Evolutionary conservation across 2,113 vertebrate genomes (phyloP).

Genomic region (Agelaius phoeniceus): DNA sequence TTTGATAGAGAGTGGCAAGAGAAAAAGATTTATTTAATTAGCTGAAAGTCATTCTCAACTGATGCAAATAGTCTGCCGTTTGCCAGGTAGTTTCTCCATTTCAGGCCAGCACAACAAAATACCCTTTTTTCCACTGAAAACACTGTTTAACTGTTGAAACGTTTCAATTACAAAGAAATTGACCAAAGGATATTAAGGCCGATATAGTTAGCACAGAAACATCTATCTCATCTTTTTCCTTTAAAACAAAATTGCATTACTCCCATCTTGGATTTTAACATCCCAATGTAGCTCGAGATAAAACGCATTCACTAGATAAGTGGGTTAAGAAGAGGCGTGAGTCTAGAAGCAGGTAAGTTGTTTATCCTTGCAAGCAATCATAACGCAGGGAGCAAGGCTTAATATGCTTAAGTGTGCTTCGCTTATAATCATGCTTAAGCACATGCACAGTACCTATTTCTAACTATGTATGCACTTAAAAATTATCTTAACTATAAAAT

Average conservation of each 20-base stretch:
- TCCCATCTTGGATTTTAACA: background rate
- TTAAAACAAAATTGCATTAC: background rate
- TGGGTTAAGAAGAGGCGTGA: background rate
- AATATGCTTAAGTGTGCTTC: background rate
- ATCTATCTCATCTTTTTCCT: background rate
- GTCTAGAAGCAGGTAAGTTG: background rate
- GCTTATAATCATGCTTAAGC: background rate
- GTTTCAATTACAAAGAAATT: background rate
- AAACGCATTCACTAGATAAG: background rate
- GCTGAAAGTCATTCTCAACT: background rate
- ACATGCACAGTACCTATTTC: background rate
- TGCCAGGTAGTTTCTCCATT: background rate
- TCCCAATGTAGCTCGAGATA: rapidly evolving
- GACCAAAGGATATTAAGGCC: background rate
- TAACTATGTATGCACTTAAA: background rate
- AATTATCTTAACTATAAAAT: background rate
- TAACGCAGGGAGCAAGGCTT: background rate
- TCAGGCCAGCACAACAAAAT: background rate
- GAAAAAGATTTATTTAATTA: background rate
- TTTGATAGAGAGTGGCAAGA: background rate
- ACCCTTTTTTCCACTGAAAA: background rate
- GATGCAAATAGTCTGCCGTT: background rate
- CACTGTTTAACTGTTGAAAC: background rate
- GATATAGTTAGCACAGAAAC: background rate
- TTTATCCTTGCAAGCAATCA: background rate